phyloP scores from a whole-genome alignment of 2,113 vertebrate genomes.

The Plecotus auritus region DNA sequence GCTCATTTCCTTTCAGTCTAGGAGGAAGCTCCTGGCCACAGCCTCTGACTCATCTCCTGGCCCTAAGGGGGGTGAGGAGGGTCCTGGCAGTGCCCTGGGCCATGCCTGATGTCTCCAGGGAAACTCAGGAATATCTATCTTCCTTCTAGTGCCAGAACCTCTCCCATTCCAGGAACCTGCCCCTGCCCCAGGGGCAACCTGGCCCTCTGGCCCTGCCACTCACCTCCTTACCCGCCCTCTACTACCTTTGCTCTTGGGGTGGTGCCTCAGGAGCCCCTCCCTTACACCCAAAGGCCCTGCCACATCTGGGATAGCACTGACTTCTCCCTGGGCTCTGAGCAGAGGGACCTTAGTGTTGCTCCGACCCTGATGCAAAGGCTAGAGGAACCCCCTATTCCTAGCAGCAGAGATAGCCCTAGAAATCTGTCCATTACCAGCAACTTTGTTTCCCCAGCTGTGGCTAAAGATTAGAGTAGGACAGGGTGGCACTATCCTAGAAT shows the following conservation, averaged over 20 bases:
- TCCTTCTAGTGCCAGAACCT: not conserved
- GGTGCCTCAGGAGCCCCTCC: not conserved
- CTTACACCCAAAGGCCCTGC: not conserved
- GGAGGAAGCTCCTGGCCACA: constrained; percentile 73
- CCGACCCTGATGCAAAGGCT: not conserved
- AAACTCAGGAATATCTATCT: constrained; percentile 5
- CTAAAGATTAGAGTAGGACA: constrained; percentile 25
- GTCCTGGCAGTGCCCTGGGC: not conserved
- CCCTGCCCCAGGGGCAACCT: not conserved
- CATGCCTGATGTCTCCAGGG: not conserved
- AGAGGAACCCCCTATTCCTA: not conserved
- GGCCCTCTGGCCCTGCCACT: not conserved
- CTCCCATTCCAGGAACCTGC: not conserved
- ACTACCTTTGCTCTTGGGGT: not conserved
- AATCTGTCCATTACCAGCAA: not conserved
- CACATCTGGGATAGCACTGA: not conserved
- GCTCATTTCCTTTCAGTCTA: constrained; percentile 74
- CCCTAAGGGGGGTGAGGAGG: not conserved
- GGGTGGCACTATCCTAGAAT: not conserved
- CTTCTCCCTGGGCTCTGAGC: not conserved
- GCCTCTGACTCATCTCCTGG: constrained; percentile 72
- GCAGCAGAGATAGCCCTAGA: not conserved
- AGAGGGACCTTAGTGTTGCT: not conserved
- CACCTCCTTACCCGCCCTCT: not conserved
- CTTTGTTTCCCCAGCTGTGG: not conserved